These are phyloP conservation scores for Rutpela maculata DNA, from an alignment of 2,888 invertebrate species.

Conservation along the genomic window DNA sequence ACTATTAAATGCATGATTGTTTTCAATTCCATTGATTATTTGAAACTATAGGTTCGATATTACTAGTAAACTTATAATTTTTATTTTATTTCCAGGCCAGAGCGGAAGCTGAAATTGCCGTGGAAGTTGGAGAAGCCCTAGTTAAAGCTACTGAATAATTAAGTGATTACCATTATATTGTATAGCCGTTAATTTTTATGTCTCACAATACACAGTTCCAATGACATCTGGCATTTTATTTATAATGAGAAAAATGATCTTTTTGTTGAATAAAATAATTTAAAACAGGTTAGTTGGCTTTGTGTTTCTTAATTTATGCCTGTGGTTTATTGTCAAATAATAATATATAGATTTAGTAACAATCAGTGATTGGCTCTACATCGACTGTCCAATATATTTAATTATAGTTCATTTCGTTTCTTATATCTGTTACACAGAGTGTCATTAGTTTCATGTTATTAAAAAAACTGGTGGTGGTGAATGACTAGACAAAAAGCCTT, in stretches of 20 bases:
- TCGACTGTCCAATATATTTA: too few relatives aligned
- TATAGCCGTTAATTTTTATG: slow-evolving; percentile 52
- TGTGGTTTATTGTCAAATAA: not conserved
- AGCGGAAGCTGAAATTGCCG: slow-evolving; percentile 94
- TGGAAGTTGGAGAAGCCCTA: slow-evolving; percentile 96
- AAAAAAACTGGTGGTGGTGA: too few relatives aligned
- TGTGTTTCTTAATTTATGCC: not conserved
- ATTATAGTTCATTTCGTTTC: too few relatives aligned
- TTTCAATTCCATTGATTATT: too few relatives aligned
- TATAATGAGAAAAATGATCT: not conserved
- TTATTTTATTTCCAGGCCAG: slow-evolving; percentile 76
- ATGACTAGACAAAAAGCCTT: too few relatives aligned
- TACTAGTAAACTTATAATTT: not conserved
- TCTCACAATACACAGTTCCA: slow-evolving; percentile 30
- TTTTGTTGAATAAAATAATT: not conserved
- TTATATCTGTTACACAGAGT: too few relatives aligned
- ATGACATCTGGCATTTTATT: slow-evolving; percentile 19
- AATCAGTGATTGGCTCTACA: too few relatives aligned
- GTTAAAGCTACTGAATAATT: slow-evolving; percentile 86
- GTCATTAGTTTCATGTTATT: too few relatives aligned
- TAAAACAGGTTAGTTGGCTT: not conserved
- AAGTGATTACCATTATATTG: slow-evolving; percentile 42
- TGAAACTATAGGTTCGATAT: too few relatives aligned
- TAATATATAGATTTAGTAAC: too few relatives aligned
- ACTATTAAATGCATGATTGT: too few relatives aligned